phyloP scores from a whole-genome alignment of 2,797 vertebrate species.

The Naso thynnoides region DNA sequence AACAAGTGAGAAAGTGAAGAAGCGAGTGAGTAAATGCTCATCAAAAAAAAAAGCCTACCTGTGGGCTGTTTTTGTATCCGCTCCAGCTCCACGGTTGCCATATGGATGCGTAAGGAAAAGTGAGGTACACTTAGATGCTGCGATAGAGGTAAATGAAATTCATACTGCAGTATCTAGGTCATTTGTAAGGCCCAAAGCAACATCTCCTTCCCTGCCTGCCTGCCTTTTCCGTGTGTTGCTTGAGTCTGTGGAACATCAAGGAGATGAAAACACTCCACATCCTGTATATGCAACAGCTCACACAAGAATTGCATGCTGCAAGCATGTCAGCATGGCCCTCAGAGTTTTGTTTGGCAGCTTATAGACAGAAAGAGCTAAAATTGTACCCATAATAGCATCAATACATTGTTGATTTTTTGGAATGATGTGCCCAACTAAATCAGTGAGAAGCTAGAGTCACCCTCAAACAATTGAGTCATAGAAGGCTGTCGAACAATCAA shows the following conservation, averaged over 20 bases:
- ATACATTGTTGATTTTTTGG: constrained; percentile 30
- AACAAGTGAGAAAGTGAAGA: too few relatives aligned
- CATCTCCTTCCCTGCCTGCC: constrained; percentile 74
- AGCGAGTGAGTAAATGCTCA: constrained; percentile 53
- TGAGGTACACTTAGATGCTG: constrained; percentile 70
- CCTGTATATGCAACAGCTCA: constrained; percentile 73
- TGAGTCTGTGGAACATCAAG: constrained; percentile 81
- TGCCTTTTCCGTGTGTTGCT: constrained; percentile 77
- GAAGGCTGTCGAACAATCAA: not conserved
- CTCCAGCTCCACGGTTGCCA: constrained; percentile 55
- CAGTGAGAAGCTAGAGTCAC: not conserved
- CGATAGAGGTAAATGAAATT: constrained; percentile 80
- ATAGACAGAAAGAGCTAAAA: constrained; percentile 56
- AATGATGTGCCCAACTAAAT: constrained; percentile 11
- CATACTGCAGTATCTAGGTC: constrained; percentile 82
- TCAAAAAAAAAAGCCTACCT: constrained; percentile 57
- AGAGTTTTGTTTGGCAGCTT: constrained; percentile 66
- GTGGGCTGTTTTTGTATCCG: constrained; percentile 74
- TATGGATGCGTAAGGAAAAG: constrained; percentile 68
- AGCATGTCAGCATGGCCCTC: constrained; percentile 55
- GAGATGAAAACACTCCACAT: constrained; percentile 79
- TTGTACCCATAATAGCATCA: constrained; percentile 40
- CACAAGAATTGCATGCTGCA: constrained; percentile 53
- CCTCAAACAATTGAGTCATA: not conserved
- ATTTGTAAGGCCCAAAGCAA: constrained; percentile 83